phyloP scores from a whole-genome alignment of 2,797 vertebrate genomes.

The Melanotaenia trifasciata region DNA sequence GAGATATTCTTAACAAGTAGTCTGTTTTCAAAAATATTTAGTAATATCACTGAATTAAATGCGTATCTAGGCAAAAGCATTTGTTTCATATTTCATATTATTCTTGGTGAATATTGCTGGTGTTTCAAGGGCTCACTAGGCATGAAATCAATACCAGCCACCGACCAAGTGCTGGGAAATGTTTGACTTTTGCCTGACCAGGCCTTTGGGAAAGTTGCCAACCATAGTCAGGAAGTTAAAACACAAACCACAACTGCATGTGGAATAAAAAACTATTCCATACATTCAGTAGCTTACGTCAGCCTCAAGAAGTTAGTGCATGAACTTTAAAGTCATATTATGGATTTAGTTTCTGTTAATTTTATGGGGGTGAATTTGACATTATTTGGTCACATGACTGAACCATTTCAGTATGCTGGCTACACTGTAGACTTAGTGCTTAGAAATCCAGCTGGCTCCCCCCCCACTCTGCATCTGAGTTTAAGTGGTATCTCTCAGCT shows the following conservation, averaged over 20 bases:
- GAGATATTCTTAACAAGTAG: constrained; percentile 25
- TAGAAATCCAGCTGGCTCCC: constrained; percentile 8
- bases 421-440: constrained; percentile 21
- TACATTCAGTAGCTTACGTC: not conserved
- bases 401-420: constrained; percentile 13
- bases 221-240: constrained; percentile 12
- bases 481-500: constrained; percentile 52
- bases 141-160: not conserved
- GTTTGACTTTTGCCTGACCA: constrained; percentile 19
- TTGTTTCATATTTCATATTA: not conserved
- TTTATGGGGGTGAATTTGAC: constrained; percentile 17
- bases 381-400: constrained; percentile 16
- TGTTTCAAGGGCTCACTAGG: not conserved
- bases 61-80: not conserved
- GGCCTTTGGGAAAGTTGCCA: constrained; percentile 17
- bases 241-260: not conserved
- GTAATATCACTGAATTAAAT: not conserved
- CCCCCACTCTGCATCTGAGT: constrained; percentile 43
- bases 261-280: not conserved
- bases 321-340: not conserved
- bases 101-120: not conserved
- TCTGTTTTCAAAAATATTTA: constrained; percentile 21
- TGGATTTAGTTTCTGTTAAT: not conserved
- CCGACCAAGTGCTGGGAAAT: not conserved
- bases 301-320: not conserved